Base-by-base conservation (phyloP, 2,888 invertebrate genomes). In the Tillus elongatus region DNA sequence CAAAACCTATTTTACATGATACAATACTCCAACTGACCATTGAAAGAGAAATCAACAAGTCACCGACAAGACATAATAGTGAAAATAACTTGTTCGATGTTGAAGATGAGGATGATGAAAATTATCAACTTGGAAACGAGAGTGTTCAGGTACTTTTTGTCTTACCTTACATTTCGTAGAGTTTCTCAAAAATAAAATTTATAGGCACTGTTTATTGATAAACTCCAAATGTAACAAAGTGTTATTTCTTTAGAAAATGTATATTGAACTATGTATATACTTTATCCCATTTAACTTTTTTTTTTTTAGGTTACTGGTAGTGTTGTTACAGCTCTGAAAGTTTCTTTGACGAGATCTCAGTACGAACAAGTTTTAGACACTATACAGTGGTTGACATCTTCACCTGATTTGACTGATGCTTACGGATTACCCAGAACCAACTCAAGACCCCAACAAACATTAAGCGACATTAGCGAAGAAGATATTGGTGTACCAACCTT, bases 291-390 rank as follows among this genome's bases (percentile, higher is more conserved):
- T n/a, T n/a, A n/a, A n/a, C n/a, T n/a, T n/a, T n/a, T n/a, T n/a
- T n/a, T n/a, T n/a, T 69, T 75, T 34, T 65, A 81, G 63, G 69
- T 89, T 37, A 71, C 71, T 37, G 92, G 92, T 14, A 75, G 75
- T 46, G 82, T 93, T 10, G 81, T 90, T 26, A 86, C 84, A 34
- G 82, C 85, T 0, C 66, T 95, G 35, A 87, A 89, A 64, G 77
- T 95, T 19, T 87, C 88, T 1, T 68, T 95, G 32, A 82, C 86
- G 0, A 79, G 90, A 33, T 76, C 77, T 36, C 92, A 93, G 60
- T 95, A 92, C 63, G 87, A 90, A 59, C 93, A 93, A 64, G 68
- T 95, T 30, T 66, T 91, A 42, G 86, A 87, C 52, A 84, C 87
- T 1, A 50, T 72, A 13, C 64, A 71, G 15, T 65, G 61, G 60